phyloP scores from a whole-genome alignment of 2,888 invertebrate species.

The Congeria kusceri region DNA sequence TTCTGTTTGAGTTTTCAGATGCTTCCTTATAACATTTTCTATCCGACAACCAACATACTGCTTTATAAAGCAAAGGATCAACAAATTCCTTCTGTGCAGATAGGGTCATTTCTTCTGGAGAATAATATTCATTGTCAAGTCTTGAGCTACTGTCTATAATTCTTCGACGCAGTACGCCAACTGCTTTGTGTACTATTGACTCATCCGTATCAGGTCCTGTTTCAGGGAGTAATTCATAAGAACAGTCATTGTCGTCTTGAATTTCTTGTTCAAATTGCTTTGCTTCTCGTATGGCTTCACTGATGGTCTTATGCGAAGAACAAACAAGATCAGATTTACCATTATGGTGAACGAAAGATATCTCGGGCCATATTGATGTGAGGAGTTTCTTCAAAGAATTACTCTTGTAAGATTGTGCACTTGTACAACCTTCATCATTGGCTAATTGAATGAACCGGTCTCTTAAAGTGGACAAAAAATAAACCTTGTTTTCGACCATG shows the following conservation, averaged over 20 bases:
- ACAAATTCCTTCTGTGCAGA: conserved; percentile 12
- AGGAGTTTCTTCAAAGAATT: too few species aligned
- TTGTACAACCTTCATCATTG: too few species aligned
- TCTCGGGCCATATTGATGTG: conserved; percentile 1
- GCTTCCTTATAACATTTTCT: not conserved
- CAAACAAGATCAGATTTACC: conserved; percentile 13
- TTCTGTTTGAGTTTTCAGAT: not conserved
- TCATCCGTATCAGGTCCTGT: too few species aligned
- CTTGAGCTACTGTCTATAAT: not conserved
- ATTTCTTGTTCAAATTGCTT: not conserved
- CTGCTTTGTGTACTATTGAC: conserved; percentile 1
- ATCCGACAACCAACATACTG: conserved; percentile 15
- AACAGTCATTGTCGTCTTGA: not conserved
- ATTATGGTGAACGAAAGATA: conserved; percentile 1
- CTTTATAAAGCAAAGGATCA: conserved; percentile 13
- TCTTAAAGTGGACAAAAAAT: too few species aligned
- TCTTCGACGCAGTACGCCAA: not conserved
- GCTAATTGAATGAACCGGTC: too few species aligned
- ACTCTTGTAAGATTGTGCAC: too few species aligned
- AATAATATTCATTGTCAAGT: conserved; percentile 19
- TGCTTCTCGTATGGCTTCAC: not conserved
- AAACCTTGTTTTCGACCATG: too few species aligned
- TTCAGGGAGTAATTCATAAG: not conserved
- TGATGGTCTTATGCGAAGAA: not conserved
- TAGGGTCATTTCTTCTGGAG: conserved; percentile 16